Evolutionary conservation across 2,888 invertebrate genomes (phyloP), one percentile per base, ranked within the genome.

Genomic region (Polylopha cassiicola): DNA sequence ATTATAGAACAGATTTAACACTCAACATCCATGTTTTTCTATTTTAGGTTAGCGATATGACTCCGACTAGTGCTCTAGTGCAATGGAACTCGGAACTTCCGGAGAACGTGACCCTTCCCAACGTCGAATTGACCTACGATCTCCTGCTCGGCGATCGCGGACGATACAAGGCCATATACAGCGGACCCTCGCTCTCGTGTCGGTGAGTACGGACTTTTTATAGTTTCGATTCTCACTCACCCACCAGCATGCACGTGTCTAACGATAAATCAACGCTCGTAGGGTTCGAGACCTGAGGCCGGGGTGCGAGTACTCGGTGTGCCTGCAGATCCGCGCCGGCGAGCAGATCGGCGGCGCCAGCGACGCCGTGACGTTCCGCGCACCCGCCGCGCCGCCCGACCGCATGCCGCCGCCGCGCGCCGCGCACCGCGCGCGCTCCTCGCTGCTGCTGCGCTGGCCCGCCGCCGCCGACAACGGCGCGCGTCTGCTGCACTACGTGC

Each of bases 221-320:
- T 3, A 16, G 58, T 29, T 24, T 8, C 3, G 15, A 15, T 11
- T 5, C 6, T 4, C 32, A 15, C n/a, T 4, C 20, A 3, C 3
- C 5, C 16, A 6, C 6, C n/a, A 3, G 7, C 9, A n/a, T 13
- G 13, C 7, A 16, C 15, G 3, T 3, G 9, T 5, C 14, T 23
- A 23, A 6, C 6, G 6, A 11, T 11, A 16, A 2, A 30, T 4
- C 2, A 3, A 30, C 18, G 3, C 31, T 14, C 39, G 4, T 37
- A 86, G 86, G 55, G 91, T 96, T 47, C 91, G 93, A 70, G 95
- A 95, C 75, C 84, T 96, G 59, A 90, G 91, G 68, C 95, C 96
- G 7, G 94, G 94, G n/a, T 92, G 93, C 66, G 94, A 94, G 67
- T 96, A 95, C 78, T 90, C 92, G 44, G 91, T 95, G 53, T 92